These are phyloP conservation scores for Melierax canorus DNA, from an alignment of 2,113 vertebrate genomes.

Conservation along the genomic window DNA sequence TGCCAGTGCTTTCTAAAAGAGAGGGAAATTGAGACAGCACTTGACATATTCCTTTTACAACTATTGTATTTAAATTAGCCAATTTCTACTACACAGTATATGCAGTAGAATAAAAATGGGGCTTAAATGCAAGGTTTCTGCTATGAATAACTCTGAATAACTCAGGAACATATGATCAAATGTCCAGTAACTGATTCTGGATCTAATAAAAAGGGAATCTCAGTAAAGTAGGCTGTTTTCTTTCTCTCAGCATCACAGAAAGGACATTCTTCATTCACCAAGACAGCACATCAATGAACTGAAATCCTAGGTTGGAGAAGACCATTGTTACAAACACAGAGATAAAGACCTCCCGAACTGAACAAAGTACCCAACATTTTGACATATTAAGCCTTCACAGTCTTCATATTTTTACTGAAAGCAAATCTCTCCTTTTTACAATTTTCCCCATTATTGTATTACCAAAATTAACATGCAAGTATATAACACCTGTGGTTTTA, in stretches of 20 bases:
- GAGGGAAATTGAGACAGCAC: neutral
- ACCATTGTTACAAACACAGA: neutral
- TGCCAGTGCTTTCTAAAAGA: neutral
- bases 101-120: neutral
- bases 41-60: neutral
- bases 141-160: neutral
- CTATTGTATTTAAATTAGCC: neutral
- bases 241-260: neutral
- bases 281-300: neutral
- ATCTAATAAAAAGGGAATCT: neutral
- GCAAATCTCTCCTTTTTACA: neutral
- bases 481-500: neutral
- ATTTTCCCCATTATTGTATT: neutral
- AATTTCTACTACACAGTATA: neutral
- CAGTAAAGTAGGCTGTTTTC: neutral
- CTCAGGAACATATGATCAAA: neutral
- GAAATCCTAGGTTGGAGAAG: neutral
- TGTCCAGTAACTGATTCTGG: neutral
- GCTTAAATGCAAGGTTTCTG: neutral
- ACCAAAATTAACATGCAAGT: neutral
- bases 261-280: neutral
- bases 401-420: neutral
- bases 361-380: slow-evolving; percentile 20
- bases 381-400: neutral
- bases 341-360: slow-evolving; percentile 4